Base-by-base conservation (phyloP, 1,140 invertebrate species). In the Chironomus striatipennis region DNA sequence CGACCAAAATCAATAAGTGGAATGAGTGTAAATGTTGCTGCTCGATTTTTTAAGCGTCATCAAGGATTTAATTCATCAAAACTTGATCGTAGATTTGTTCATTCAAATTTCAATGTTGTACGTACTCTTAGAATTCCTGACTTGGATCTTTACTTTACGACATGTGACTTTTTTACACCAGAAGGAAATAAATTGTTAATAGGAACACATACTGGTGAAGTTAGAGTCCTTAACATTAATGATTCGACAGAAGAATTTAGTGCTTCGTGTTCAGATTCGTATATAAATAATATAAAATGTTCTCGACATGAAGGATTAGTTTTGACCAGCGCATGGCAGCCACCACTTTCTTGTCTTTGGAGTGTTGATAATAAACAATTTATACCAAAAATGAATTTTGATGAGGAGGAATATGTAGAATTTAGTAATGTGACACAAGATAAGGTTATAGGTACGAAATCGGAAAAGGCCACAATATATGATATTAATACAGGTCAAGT, bases 381-480 rank as follows among this genome's bases (percentile, higher is more conserved):
- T 77, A 89, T 92, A 75, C 86, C 90, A 77, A 91, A 88, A 76
- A 86, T 89, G 76, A 81, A 88, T 34, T 89, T 96, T 76, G 87
- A 92, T 77, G 90, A 93, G 70, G 95, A 97, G 77, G 90, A 93
- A 77, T 92, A 95, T 80, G 91, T 95, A 7, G 95, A 98, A 81
- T 98, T 98, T 83, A 93, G 93, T 78, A 97, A 98, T 83, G 81
- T 90, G 72, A 84, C 85, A 0, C 92, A 96, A 82, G 93, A 97
- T 77, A 88, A 90, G 79, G 89, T 97, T 75, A 89, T 98, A 76
- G 92, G 91, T 75, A 95, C 93, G 0, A 90, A 91, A 82, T 87
- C 85, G 24, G 91, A 93, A 83, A 88, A 86, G 18, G 86, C 85
- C 2, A 84, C 84, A 3, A 90, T 99, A 73, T 98, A 96, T 82